Evolutionary conservation across 2,888 invertebrate species (phyloP), one percentile per base, ranked within the genome.

Genomic region (Ectobius pallidus): DNA sequence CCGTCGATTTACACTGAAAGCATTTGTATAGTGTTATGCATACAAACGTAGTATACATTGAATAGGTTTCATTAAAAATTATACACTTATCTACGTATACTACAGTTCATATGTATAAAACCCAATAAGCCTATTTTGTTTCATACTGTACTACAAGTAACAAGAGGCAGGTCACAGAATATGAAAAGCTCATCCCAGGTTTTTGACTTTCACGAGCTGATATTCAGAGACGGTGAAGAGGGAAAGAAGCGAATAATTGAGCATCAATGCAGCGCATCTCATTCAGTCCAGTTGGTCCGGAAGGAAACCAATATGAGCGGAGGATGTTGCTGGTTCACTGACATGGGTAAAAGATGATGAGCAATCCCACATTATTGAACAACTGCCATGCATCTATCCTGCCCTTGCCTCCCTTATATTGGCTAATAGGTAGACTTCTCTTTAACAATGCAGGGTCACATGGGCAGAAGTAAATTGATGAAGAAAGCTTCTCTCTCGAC

Each of bases 381-480:
- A 55, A 55, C 22, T 55, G 55, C 16, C 25, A 20, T 55, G 55
- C 55, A 55, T 55, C 25, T 6, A n/a, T n/a, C n/a, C n/a, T n/a
- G n/a, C n/a, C n/a, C n/a, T n/a, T 14, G 49, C 25, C 25, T 14
- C 25, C 25, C 14, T 42, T 34, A 22, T 63, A 39, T 63, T 63
- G 70, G 44, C 49, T 71, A 65, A 65, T 71, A 63, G 70, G 62
- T 44, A 70, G 42, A 62, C 62, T 42, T 61, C 70, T 70, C 30
- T 62, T 42, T 49, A 63, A 63, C 71, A 71, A 71, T 70, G 62
- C 39, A 20, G 22, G 63, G 62, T 46, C 62, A 71, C 65, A 22
- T 49, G 71, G 62, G 71, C 63, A 63, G 71, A 71, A 71, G 61
- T 71, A 71, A 71, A 34, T 63, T 70, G 70, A 70, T 61, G 70